phyloP scores from a whole-genome alignment of 2,797 vertebrate species.

The Lagorchestes hirsutus region DNA sequence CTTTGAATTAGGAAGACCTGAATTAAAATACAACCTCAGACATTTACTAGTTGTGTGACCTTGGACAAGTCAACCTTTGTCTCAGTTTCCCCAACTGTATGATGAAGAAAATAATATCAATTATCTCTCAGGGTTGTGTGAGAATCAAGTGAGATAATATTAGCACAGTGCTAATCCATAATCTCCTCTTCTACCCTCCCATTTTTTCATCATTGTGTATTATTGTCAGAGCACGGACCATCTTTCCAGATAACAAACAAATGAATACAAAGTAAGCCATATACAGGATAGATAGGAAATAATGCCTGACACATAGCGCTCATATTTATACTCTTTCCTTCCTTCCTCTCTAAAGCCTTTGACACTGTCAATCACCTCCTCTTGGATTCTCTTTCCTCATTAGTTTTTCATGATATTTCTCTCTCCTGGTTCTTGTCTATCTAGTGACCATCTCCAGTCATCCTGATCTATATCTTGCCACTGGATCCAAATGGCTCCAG shows the following conservation, averaged over 20 bases:
- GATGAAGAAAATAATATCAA: too few relatives aligned
- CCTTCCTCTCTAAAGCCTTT: neutral
- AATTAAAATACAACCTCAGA: neutral
- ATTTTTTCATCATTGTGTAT: neutral
- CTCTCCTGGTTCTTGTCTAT: neutral
- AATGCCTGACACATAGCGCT: neutral
- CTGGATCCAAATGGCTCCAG: too few relatives aligned
- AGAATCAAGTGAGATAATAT: neutral
- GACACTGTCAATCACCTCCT: neutral
- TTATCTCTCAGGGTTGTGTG: neutral
- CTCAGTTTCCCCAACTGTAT: slow-evolving; percentile 2
- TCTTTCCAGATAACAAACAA: neutral
- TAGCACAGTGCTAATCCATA: neutral
- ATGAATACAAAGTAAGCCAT: neutral
- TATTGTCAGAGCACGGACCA: neutral
- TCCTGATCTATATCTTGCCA: too few relatives aligned
- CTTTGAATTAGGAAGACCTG: neutral
- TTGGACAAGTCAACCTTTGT: neutral
- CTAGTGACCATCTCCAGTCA: too few relatives aligned
- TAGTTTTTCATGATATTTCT: neutral
- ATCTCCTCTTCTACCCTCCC: neutral
- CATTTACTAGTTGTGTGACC: neutral
- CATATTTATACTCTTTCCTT: neutral
- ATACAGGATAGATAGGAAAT: neutral
- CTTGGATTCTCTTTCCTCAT: neutral